Evolutionary conservation across 2,888 invertebrate genomes (phyloP).

Genomic region (Tetranychus piercei): DNA sequence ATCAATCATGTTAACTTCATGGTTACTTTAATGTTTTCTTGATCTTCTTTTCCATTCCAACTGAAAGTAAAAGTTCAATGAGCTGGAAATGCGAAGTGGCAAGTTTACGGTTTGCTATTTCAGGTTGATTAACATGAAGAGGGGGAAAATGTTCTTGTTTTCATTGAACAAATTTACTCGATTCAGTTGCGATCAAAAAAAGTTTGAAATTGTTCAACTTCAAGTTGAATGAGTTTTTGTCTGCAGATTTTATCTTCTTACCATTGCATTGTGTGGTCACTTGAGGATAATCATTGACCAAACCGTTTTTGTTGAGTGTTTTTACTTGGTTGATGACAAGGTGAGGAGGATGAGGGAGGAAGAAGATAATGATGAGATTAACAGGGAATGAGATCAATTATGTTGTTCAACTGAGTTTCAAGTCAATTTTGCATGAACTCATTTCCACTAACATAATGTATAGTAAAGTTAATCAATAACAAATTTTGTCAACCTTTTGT

Average conservation of each 20-base stretch:
- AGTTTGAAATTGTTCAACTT: too few species aligned
- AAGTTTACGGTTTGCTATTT: neutral
- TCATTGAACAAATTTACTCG: too few species aligned
- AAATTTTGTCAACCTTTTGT: neutral
- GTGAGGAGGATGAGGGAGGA: neutral
- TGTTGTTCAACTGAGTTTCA: neutral
- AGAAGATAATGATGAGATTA: neutral
- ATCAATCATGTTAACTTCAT: neutral
- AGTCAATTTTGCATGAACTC: neutral
- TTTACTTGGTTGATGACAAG: neutral
- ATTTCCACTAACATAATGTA: neutral
- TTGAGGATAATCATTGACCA: neutral
- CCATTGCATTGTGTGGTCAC: neutral
- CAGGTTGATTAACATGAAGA: neutral
- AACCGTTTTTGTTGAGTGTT: neutral
- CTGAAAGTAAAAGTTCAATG: neutral
- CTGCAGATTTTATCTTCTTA: neutral
- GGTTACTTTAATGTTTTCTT: neutral
- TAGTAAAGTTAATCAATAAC: neutral
- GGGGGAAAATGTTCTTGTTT: neutral
- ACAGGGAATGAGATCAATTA: neutral
- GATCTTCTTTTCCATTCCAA: neutral
- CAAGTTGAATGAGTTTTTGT: neutral
- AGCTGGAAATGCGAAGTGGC: neutral
- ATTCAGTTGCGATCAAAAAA: too few species aligned